Evolutionary conservation across 2,113 vertebrate species (phyloP).

Genomic region (Burhinus bistriatus): DNA sequence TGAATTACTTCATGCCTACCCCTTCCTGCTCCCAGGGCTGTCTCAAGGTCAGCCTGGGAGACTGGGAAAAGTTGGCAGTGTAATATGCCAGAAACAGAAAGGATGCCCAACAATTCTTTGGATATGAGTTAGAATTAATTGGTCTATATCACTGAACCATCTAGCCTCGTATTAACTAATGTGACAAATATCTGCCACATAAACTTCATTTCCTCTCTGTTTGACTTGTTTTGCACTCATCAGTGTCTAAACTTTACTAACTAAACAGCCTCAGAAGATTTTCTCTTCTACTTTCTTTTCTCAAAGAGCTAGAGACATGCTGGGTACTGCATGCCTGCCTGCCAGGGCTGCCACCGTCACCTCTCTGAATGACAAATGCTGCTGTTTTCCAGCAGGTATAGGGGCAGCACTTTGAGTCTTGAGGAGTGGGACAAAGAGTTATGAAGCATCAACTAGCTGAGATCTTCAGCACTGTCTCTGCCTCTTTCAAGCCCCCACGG

Average conservation of each 20-base stretch:
- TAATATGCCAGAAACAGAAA: neutral
- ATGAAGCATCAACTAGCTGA: neutral
- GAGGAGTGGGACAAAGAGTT: neutral
- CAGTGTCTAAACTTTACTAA: neutral
- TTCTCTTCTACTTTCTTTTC: neutral
- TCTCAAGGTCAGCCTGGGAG: neutral
- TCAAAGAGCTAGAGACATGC: neutral
- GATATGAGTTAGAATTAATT: neutral
- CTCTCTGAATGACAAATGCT: neutral
- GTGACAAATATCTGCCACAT: neutral
- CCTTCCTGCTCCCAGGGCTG: neutral
- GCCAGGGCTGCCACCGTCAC: neutral
- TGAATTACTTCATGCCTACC: neutral
- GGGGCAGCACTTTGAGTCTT: neutral
- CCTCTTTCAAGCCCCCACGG: neutral
- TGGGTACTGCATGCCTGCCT: neutral
- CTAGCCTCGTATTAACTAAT: neutral
- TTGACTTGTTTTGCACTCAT: neutral
- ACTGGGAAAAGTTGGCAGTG: neutral
- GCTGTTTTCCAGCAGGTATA: neutral
- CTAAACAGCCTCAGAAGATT: neutral
- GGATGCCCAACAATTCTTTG: neutral
- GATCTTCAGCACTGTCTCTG: neutral
- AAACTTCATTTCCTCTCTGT: neutral
- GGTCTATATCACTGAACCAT: neutral